phyloP scores from a whole-genome alignment of 1,140 invertebrate genomes.

The Trachelipus rathkii region DNA sequence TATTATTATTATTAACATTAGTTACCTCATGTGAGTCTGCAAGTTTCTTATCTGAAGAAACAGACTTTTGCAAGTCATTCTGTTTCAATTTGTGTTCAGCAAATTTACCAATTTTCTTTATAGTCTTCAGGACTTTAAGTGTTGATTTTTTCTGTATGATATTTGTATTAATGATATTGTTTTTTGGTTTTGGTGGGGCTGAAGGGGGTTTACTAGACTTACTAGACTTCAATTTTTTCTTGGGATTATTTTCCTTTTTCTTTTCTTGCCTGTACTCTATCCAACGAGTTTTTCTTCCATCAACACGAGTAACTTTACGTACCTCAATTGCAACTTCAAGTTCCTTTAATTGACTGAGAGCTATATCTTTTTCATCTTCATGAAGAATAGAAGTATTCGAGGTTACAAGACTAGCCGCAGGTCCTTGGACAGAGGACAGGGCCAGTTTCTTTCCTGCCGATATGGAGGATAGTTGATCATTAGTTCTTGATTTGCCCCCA shows the following conservation, averaged over 20 bases:
- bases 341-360: conserved; percentile 39
- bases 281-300: conserved; percentile 42
- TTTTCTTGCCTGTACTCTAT: conserved; percentile 38
- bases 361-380: conserved; percentile 4
- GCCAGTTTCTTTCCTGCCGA: conserved; percentile 1
- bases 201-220: background rate
- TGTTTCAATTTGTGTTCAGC: too few species aligned
- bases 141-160: conserved; percentile 25
- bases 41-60: conserved; percentile 8
- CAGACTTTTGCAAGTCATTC: too few species aligned
- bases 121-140: background rate
- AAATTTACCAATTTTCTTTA: background rate
- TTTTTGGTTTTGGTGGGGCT: conserved; percentile 9
- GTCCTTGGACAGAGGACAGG: background rate
- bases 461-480: background rate
- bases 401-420: background rate
- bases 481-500: background rate
- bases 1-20: conserved; percentile 16
- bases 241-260: conserved; percentile 2
- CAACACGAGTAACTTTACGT: conserved; percentile 38
- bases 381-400: background rate
- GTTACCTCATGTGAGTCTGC: conserved; percentile 24
- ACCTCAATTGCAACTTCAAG: conserved; percentile 42
- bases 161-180: background rate
- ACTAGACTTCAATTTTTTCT: conserved; percentile 10